A percentile compares a stretch with the other conserved stretches of the same genome.
These are phyloP conservation scores for Echinarachnius parma DNA, from an alignment of 53 echinoderm and acorn worm species.

Conservation along the genomic window DNA sequence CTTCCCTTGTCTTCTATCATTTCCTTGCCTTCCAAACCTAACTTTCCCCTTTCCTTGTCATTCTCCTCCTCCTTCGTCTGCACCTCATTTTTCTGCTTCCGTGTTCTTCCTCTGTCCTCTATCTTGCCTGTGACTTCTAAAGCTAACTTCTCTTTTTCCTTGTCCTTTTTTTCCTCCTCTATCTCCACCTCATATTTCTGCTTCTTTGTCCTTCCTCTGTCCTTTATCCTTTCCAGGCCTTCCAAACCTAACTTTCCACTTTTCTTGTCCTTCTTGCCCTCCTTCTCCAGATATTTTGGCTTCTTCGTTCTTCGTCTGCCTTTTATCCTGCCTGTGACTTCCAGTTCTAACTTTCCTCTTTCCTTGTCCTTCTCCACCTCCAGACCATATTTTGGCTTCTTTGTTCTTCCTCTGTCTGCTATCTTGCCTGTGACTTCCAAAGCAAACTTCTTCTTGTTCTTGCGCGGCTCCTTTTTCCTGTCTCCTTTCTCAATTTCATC, in stretches of 20 bases:
- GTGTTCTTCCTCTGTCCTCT: neutral
- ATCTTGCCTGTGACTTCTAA: neutral
- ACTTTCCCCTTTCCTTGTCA: neutral
- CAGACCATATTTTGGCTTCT: neutral
- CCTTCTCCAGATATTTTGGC: neutral
- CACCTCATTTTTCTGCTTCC: neutral
- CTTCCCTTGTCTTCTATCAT: neutral
- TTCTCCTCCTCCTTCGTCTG: neutral
- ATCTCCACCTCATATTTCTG: conserved; percentile 1
- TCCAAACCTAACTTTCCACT: too few species aligned
- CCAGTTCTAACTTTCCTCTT: neutral
- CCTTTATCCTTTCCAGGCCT: neutral
- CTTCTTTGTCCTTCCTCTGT: neutral
- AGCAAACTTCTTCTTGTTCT: neutral
- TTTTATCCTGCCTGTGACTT: neutral
- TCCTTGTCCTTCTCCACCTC: neutral
- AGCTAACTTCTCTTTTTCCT: conserved; percentile 3
- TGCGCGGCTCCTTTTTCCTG: neutral
- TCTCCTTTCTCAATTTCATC: neutral
- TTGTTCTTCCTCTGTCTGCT: neutral
- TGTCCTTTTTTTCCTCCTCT: neutral
- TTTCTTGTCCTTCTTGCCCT: neutral
- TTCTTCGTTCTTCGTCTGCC: neutral
- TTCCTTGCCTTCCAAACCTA: neutral
- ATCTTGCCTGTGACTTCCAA: neutral